Base-by-base conservation (phyloP, 2,888 invertebrate species). In the Leptopilina drosophilae region DNA sequence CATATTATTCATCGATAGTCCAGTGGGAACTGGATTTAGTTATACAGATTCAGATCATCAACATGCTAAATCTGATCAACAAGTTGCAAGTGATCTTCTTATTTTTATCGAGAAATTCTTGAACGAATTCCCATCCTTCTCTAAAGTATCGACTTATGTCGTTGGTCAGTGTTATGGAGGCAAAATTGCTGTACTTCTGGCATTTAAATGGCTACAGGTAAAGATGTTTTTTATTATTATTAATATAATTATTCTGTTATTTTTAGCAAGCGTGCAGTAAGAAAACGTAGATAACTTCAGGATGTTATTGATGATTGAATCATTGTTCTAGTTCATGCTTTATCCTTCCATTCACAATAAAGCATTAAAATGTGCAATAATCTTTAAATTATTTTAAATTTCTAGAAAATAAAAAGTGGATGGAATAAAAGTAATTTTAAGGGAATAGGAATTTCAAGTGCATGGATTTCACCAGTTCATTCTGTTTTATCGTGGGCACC, bases 141-240 rank as follows among this genome's bases (percentile, higher is more conserved):
- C 94, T 89, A 93, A 92, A 11, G 94, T 95, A 0, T 96, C 97
- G 0, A 93, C 97, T 56, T 98, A 97, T 89, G 96, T 98, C 81
- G 96, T 97, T 88, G 96, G 95, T 33, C 97, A 98, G 91, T 97
- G 97, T 0, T 98, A 98, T 90, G 98, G 98, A 26, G 98, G 98
- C 1, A 98, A 98, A 93, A 98, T 98, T 97, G 96, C 96, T 0
- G 95, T 0, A 96, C 97, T 87, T 97, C 33, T 98, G 90, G 97
- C 95, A 7, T 90, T 92, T 11, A 77, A 82, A 11, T 93, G 95
- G 90, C 88, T 92, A 78, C 92, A 94, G 91, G 95, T 94, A 89
- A 85, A 78, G 46, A 64, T 3, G 1, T 33, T 33, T 3, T 33
- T 33, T 33, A 33, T 33, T 2, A 33, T 2, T 33, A 33, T 33